Evolutionary conservation across 2,888 invertebrate species (phyloP), one percentile per base, ranked within the genome.

Genomic region (Campaea margaritaria): DNA sequence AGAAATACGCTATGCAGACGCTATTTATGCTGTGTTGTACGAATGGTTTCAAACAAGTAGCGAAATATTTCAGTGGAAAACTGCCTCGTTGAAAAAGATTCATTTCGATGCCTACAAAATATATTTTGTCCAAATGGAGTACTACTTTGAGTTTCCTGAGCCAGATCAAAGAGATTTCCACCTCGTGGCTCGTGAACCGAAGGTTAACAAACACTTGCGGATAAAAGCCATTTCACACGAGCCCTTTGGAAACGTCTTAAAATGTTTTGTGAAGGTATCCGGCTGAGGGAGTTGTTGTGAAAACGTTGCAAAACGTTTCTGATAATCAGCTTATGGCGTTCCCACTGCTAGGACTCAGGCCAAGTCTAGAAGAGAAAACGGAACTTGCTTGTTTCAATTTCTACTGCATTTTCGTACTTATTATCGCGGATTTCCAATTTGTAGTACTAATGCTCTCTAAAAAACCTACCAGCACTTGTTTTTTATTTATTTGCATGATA

Each of bases 221-320:
- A 39, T 45, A 46, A 53, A 45, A 45, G 28, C 45, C 39, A 15
- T 39, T 51, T 52, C 43, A 52, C 45, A 44, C 12, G 45, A 38
- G 28, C 38, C 2, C 31, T 39, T 46, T n/a, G 28, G 34, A 42
- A 54, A 54, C 34, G n/a, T 13, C 15, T 42, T 12, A 13, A 14
- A 38, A 44, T 8, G 14, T 44, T 53, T 39, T 53, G 53, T 43
- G 15, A 27, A 42, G 46, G 31, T 45, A 10, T 53, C 28, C 15
- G 10, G 13, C 15, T 4, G 45, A 15, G 39, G 27, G 45, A 11
- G 39, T 53, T 47, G 21, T 43, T 46, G 41, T 31, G 9, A 9
- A 31, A 9, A 31, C 0, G 39, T n/a, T 31, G 7, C 31, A 7
- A 7, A 9, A 31, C 31, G 10, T 9, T 31, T 10, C 7, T 31